Base-by-base conservation (phyloP, 2,888 invertebrate genomes). In the Ashinkailepas kermadecensis region DNA sequence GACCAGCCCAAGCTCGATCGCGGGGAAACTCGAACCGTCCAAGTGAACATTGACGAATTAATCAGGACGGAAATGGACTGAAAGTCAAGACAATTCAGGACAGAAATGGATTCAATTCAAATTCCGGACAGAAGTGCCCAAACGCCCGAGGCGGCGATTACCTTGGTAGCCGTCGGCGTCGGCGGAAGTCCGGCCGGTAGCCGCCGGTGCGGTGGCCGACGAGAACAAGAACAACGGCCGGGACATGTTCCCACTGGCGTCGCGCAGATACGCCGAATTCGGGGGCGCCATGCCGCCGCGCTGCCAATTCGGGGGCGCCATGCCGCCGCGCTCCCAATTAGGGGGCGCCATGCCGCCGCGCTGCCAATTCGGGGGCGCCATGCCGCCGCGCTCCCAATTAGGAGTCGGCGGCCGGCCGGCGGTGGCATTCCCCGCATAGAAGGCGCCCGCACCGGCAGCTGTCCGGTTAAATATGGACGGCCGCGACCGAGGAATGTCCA, bases 391-490 rank as follows among this genome's bases (percentile, higher is more conserved):
- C 15, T 12, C 62, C 62, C 62, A 62, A 62, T 62, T 62, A 62
- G 62, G 62, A 62, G 18, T 62, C 62, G 18, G 15, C 18, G 15
- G 15, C 15, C 62, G 13, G 62, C 62, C 15, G 62, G 18, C 12
- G 67, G 13, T 13, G 67, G 25, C 67, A 67, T 67, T 67, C 67
- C 25, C 25, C 25, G 67, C 67, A 67, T 67, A n/a, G 67, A 67
- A 10, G 39, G n/a, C 25, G 25, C 67, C 6, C 13, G 25, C 18
- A 18, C 13, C 62, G 18, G 62, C 18, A 15, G 18, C 62, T 18
- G 67, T 6, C 67, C 25, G 25, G 67, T 67, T 67, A 67, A 67
- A 67, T 25, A 67, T 67, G 67, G 67, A 62, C 67, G 25, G 67
- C 13, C 25, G 25, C 25, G 13, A 25, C n/a, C 4, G 65, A n/a